Conservation (phyloP, 2,888 invertebrate genomes). For the Hyposoter dolosus region DNA sequence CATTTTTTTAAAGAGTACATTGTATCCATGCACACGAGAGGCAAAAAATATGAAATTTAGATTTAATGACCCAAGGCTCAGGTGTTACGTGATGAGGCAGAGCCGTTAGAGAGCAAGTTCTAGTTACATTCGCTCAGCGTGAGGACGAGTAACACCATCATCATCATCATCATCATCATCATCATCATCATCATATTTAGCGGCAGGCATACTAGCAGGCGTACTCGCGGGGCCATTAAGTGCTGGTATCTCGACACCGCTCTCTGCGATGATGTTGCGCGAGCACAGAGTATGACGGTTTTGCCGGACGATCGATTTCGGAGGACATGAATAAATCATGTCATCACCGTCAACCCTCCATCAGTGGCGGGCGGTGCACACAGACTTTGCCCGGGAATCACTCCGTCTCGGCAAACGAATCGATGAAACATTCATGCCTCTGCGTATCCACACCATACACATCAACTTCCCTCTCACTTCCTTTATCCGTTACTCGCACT, state of each 20-base stretch:
- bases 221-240: constrained; percentile 57
- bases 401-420: constrained; percentile 71
- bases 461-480: constrained; percentile 41
- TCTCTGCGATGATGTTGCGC: constrained; percentile 57
- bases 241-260: constrained; percentile 59
- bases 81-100: constrained; percentile 40
- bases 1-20: not conserved
- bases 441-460: constrained; percentile 61
- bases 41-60: constrained; percentile 41
- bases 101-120: constrained; percentile 12
- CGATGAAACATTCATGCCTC: constrained; percentile 72
- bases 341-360: constrained; percentile 73
- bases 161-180: constrained; percentile 62
- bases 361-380: constrained; percentile 64
- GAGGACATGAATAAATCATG: constrained; percentile 73
- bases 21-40: not conserved
- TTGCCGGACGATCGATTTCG: constrained; percentile 70
- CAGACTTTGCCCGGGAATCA: constrained; percentile 71
- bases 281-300: constrained; percentile 56
- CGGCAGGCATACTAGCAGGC: constrained; percentile 46
- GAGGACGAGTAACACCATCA: constrained; percentile 63
- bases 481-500: constrained; percentile 2
- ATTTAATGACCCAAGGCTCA: constrained; percentile 50
- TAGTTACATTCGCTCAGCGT: constrained; percentile 33
- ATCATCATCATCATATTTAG: constrained; percentile 65